Percentiles rank a stretch among this genome's conserved stretches.
phyloP scores from a whole-genome alignment of 2,113 vertebrate genomes.

The Recurvirostra avosetta region DNA sequence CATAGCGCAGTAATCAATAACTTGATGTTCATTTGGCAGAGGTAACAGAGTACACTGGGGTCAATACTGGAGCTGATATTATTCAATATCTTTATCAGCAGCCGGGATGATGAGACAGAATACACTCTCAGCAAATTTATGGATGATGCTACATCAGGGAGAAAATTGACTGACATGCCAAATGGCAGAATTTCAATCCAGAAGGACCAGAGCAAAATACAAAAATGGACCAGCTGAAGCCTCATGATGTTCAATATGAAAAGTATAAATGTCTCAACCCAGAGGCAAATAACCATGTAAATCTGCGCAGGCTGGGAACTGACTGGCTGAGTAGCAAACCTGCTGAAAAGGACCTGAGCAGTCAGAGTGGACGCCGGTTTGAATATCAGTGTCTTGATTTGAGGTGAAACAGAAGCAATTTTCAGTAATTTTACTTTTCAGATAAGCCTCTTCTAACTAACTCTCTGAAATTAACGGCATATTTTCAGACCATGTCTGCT shows the following conservation, averaged over 20 bases:
- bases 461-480: neutral
- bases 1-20: slow-evolving; percentile 6
- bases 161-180: slow-evolving; percentile 4
- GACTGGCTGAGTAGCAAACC: neutral
- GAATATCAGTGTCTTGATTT: neutral
- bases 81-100: slow-evolving; percentile 22
- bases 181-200: neutral
- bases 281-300: neutral
- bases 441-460: neutral
- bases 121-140: slow-evolving; percentile 25
- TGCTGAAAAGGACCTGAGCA: neutral
- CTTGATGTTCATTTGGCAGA: slow-evolving; percentile 42
- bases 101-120: neutral
- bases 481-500: neutral
- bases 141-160: neutral
- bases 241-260: neutral
- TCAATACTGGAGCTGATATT: neutral
- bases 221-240: neutral
- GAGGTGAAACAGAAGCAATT: neutral
- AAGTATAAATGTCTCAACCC: neutral
- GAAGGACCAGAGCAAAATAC: neutral
- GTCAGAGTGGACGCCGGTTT: neutral
- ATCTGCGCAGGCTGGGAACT: neutral
- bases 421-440: neutral
- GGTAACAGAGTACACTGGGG: neutral